A percentile compares a stretch with the other conserved stretches of the same genome.
Evolutionary conservation across 2,797 vertebrate genomes (phyloP).

Genomic region (Ctenochaetus hawaiiensis): DNA sequence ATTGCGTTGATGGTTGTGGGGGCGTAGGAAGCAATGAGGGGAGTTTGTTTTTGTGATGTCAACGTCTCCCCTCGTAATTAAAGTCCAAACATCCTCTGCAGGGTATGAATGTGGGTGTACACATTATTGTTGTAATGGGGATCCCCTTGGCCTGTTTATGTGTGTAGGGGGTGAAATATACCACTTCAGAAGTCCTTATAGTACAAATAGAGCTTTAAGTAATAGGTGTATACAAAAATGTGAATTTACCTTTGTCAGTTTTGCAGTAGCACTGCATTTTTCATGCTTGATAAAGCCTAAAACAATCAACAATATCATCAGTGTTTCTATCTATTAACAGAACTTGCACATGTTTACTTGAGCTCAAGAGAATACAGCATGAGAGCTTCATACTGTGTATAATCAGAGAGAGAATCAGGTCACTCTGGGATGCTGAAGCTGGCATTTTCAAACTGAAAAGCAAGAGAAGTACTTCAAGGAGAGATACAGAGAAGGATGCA

Average conservation of each 20-base stretch:
- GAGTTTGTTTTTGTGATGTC: constrained; percentile 55
- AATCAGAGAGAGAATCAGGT: constrained; percentile 31
- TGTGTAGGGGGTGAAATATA: constrained; percentile 39
- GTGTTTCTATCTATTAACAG: background rate
- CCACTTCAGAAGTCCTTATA: background rate
- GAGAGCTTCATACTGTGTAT: background rate
- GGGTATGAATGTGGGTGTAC: constrained; percentile 23
- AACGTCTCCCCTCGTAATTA: constrained; percentile 57
- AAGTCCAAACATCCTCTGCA: constrained; percentile 71
- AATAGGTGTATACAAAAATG: background rate
- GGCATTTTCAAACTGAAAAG: constrained; percentile 36
- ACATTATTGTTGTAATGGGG: constrained; percentile 18
- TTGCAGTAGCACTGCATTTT: constrained; percentile 3
- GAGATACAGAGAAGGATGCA: background rate
- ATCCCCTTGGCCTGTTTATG: constrained; percentile 24
- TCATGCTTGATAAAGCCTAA: background rate
- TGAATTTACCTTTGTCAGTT: background rate
- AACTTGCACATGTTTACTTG: background rate
- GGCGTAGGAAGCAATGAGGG: constrained; percentile 61
- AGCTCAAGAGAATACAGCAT: background rate
- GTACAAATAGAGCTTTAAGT: background rate
- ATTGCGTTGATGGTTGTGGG: constrained; percentile 53
- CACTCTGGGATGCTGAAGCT: constrained; percentile 41
- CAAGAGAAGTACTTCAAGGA: background rate
- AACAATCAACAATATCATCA: background rate